phyloP scores from a whole-genome alignment of 2,797 vertebrate species.

The Crax fasciolata region DNA sequence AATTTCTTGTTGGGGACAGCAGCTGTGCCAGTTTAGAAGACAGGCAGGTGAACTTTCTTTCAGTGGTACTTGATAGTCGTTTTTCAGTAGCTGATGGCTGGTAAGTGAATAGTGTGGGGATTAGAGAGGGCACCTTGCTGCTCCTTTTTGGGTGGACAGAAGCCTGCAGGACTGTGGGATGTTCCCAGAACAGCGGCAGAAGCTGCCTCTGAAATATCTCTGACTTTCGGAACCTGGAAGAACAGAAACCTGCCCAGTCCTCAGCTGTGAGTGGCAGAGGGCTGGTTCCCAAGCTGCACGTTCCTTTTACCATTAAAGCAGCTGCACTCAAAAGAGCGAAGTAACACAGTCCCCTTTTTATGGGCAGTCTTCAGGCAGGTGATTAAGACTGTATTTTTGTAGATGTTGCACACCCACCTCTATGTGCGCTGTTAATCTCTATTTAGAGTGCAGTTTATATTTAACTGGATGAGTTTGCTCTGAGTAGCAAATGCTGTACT shows the following conservation, averaged over 20 bases:
- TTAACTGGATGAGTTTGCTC: background rate
- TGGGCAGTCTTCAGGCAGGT: background rate
- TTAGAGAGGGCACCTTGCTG: background rate
- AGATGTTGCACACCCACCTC: background rate
- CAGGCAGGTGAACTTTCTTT: background rate
- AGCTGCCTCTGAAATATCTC: background rate
- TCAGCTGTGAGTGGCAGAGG: accelerated
- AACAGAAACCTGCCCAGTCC: background rate
- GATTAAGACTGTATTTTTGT: background rate
- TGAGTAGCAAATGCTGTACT: background rate
- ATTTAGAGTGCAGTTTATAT: background rate
- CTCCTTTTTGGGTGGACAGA: background rate
- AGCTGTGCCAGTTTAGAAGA: background rate
- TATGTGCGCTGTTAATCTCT: background rate
- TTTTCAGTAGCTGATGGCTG: background rate
- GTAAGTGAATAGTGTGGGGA: background rate
- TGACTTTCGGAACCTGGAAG: background rate
- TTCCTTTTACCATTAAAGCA: background rate
- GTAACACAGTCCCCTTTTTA: background rate
- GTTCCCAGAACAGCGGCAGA: accelerated
- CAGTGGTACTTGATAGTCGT: background rate
- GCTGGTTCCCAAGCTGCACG: background rate
- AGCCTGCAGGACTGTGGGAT: background rate
- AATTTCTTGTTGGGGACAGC: background rate
- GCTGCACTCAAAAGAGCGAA: background rate